Percentiles rank a stretch among this genome's conserved stretches.
Evolutionary conservation across 2,888 invertebrate species (phyloP).

Genomic region (Saturnia pavonia): DNA sequence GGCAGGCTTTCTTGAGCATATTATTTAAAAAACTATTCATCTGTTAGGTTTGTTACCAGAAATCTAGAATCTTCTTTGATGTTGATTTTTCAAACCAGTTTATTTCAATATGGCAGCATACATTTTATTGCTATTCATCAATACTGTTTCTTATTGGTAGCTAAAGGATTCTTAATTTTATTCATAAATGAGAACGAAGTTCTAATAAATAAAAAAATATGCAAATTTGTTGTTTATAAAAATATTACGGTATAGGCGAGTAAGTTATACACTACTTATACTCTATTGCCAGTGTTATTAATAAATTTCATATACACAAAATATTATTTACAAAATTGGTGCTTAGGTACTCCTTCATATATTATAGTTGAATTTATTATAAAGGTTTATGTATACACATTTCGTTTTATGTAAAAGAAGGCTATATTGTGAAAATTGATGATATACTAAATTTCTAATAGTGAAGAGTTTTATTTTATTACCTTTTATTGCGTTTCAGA

Average conservation of each 20-base stretch:
- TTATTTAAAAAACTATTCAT: slow-evolving; percentile 25
- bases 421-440: slow-evolving; percentile 71
- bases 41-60: slow-evolving; percentile 10
- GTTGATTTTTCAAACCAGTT: slow-evolving; percentile 9
- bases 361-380: slow-evolving; percentile 66
- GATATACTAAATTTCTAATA: slow-evolving; percentile 77
- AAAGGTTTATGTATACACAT: slow-evolving; percentile 60
- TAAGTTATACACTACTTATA: not conserved
- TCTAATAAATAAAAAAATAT: not conserved
- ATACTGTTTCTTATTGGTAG: slow-evolving; percentile 13
- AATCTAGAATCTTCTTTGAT: slow-evolving; percentile 16
- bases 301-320: slow-evolving; percentile 16
- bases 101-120: slow-evolving; percentile 13
- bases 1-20: slow-evolving; percentile 63
- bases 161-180: slow-evolving; percentile 9
- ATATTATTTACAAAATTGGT: slow-evolving; percentile 47
- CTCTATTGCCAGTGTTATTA: not conserved
- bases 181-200: not conserved
- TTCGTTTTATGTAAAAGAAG: slow-evolving; percentile 64
- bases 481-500: not conserved
- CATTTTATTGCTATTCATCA: not conserved
- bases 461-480: slow-evolving; percentile 54
- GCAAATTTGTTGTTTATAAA: not conserved
- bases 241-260: not conserved
- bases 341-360: slow-evolving; percentile 55